Percentiles rank a stretch among this genome's conserved stretches.
Evolutionary conservation across 1,140 invertebrate genomes (phyloP).

Genomic region (Streblospio benedicti): DNA sequence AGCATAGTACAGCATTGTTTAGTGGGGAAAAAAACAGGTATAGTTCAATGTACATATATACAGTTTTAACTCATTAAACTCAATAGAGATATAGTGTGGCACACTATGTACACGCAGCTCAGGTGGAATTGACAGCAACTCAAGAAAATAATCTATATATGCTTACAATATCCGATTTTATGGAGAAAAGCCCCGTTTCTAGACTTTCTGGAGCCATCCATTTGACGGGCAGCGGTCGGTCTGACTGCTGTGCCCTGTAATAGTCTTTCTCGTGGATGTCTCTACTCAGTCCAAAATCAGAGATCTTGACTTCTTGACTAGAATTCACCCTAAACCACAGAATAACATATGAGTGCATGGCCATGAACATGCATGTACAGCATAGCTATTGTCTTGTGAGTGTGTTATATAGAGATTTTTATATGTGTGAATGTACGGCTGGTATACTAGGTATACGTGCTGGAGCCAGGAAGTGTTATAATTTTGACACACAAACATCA

Average conservation of each 20-base stretch:
- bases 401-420: too few species aligned
- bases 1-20: background rate
- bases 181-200: constrained; percentile 21
- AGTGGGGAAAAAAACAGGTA: background rate
- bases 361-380: too few species aligned
- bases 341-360: too few species aligned
- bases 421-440: too few species aligned
- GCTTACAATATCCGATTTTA: constrained; percentile 25
- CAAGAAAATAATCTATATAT: background rate
- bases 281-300: constrained; percentile 40
- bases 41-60: background rate
- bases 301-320: constrained; percentile 32
- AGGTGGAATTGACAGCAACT: background rate
- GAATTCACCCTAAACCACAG: constrained; percentile 31
- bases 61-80: background rate
- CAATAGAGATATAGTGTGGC: background rate
- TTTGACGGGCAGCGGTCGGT: constrained; percentile 26
- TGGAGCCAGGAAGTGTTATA: too few species aligned
- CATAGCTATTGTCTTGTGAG: too few species aligned
- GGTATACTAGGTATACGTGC: too few species aligned
- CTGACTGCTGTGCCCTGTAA: constrained; percentile 20
- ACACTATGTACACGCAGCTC: background rate
- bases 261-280: constrained; percentile 37
- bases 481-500: too few species aligned
- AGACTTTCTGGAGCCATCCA: constrained; percentile 35